Percentiles rank a stretch among this genome's conserved stretches.
Conservation (phyloP, 2,797 vertebrate species). For the Hoplostethus mediterraneus region DNA sequence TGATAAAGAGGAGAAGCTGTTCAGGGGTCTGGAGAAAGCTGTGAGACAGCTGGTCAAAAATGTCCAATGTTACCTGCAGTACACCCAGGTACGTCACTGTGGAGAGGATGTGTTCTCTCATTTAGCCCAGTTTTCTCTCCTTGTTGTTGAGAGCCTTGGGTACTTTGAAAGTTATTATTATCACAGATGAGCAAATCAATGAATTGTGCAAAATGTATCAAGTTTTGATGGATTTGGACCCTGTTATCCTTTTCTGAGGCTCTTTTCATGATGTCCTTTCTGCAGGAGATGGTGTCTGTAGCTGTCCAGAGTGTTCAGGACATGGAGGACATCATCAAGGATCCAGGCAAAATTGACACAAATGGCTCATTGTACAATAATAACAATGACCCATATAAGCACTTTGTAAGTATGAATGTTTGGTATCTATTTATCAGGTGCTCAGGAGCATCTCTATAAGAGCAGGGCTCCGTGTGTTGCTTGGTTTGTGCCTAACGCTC, state of each 20-base stretch:
- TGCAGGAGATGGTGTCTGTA: slow-evolving; percentile 89
- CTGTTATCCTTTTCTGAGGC: neutral
- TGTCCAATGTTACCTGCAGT: slow-evolving; percentile 85
- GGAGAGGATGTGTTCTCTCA: too few species aligned
- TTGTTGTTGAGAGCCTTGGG: too few species aligned
- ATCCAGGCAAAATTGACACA: slow-evolving; percentile 77
- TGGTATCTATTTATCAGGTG: neutral
- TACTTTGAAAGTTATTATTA: too few species aligned
- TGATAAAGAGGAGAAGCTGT: slow-evolving; percentile 93
- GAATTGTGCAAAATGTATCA: neutral
- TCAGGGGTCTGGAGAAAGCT: slow-evolving; percentile 93
- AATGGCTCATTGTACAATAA: slow-evolving; percentile 71
- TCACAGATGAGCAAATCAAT: neutral
- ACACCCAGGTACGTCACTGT: slow-evolving; percentile 84
- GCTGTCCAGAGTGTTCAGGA: slow-evolving; percentile 83
- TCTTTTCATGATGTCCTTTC: neutral
- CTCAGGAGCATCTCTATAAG: too few species aligned
- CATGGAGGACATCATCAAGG: slow-evolving; percentile 86
- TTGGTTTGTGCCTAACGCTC: too few species aligned
- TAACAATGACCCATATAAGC: slow-evolving; percentile 82
- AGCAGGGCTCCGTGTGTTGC: too few species aligned
- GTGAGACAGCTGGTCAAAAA: slow-evolving; percentile 92
- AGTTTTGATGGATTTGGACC: neutral
- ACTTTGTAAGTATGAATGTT: slow-evolving; percentile 88
- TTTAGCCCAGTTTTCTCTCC: too few species aligned